phyloP scores from a whole-genome alignment of 2,888 invertebrate species.

The Ectemnius lituratus region DNA sequence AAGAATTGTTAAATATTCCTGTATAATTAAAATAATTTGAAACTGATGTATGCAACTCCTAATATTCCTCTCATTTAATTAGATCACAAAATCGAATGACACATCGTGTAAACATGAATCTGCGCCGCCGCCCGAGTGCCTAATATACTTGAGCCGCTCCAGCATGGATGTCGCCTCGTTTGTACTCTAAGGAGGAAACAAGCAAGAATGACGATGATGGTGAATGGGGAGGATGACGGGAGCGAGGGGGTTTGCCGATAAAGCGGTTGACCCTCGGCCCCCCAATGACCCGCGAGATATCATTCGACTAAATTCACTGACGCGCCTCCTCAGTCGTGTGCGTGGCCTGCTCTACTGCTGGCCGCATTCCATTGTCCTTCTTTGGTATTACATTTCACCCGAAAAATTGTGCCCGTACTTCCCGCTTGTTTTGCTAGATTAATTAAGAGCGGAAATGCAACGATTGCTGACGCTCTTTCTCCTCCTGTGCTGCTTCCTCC shows the following conservation, averaged over 20 bases:
- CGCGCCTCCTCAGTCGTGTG: constrained; percentile 61
- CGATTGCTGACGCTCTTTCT: constrained; percentile 8
- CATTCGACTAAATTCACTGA: constrained; percentile 66
- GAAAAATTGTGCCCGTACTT: neutral
- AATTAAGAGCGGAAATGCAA: constrained; percentile 35
- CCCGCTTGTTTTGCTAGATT: neutral
- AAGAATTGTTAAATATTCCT: too few species aligned
- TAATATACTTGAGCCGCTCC: too few species aligned
- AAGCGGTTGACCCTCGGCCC: constrained; percentile 73
- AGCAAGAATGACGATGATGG: constrained; percentile 37
- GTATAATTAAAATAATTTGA: too few species aligned
- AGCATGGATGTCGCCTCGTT: too few species aligned
- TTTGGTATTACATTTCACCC: neutral
- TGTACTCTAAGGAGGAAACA: constrained; percentile 46
- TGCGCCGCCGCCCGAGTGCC: too few species aligned
- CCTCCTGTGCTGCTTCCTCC: constrained; percentile 25
- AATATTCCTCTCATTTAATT: too few species aligned
- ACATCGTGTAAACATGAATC: too few species aligned
- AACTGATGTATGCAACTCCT: too few species aligned
- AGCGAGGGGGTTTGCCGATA: constrained; percentile 54
- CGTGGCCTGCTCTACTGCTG: constrained; percentile 31
- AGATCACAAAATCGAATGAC: too few species aligned
- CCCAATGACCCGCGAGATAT: constrained; percentile 72
- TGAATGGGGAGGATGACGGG: constrained; percentile 5
- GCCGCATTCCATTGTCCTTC: constrained; percentile 11